phyloP scores from a whole-genome alignment of 2,113 vertebrate species.

The Jacana jacana region DNA sequence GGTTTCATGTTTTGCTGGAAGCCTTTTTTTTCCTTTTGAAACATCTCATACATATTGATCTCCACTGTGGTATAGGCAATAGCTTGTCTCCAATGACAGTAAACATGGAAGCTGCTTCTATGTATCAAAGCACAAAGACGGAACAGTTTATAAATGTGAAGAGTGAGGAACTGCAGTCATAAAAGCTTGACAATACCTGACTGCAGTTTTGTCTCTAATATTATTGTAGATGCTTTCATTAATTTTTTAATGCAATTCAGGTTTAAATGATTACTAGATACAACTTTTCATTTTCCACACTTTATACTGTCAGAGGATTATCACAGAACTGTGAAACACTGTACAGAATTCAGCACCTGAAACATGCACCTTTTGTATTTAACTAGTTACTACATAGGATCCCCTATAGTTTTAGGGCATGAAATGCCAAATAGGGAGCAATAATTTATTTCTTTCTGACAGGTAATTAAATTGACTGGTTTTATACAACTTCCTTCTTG shows the following conservation, averaged over 20 bases:
- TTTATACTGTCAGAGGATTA: background rate
- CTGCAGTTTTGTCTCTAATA: background rate
- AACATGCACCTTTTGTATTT: background rate
- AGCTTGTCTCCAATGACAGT: conserved; percentile 8
- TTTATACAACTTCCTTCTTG: conserved; percentile 21
- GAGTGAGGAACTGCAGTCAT: background rate
- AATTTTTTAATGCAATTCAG: background rate
- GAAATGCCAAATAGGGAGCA: background rate
- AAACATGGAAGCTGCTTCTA: conserved; percentile 1
- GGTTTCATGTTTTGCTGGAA: background rate
- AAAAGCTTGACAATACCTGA: background rate
- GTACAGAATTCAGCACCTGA: background rate
- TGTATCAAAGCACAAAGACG: background rate
- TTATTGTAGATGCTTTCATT: background rate
- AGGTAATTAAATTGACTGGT: background rate
- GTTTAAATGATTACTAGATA: conserved; percentile 5
- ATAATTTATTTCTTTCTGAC: background rate
- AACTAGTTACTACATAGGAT: background rate
- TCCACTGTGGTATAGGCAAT: background rate
- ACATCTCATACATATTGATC: background rate
- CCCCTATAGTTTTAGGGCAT: background rate
- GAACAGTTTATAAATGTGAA: conserved; percentile 13
- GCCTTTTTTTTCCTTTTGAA: background rate
- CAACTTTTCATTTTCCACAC: background rate
- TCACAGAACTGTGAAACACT: conserved; percentile 6